Evolutionary conservation across 2,888 invertebrate genomes (phyloP).

Genomic region (Synanthedon vespiformis): DNA sequence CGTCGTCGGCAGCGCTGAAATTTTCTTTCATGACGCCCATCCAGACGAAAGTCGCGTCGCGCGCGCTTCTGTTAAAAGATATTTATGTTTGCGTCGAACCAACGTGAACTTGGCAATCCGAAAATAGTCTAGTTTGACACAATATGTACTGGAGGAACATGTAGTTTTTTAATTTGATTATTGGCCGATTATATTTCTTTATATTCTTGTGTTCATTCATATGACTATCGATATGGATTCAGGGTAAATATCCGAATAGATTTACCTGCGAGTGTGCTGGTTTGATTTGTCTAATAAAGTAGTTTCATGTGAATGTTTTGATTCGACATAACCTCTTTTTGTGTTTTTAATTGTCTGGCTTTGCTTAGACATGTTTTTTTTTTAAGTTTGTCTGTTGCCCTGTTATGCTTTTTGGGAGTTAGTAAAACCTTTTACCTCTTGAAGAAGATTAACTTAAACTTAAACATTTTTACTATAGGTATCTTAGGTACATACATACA

Average conservation of each 20-base stretch:
- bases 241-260: slow-evolving; percentile 47
- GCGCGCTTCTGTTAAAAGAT: slow-evolving; percentile 15
- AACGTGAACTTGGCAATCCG: slow-evolving; percentile 61
- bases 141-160: slow-evolving; percentile 57
- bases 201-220: slow-evolving; percentile 27
- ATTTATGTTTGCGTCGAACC: slow-evolving; percentile 44
- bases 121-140: slow-evolving; percentile 68
- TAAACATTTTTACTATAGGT: no score
- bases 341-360: slow-evolving; percentile 9
- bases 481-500: no score
- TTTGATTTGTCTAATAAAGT: slow-evolving; percentile 15
- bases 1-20: neutral
- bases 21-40: neutral
- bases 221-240: slow-evolving; percentile 54
- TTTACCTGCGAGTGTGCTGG: slow-evolving; percentile 23
- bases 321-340: slow-evolving; percentile 47
- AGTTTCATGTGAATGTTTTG: slow-evolving; percentile 40
- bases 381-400: neutral
- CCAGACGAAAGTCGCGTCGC: neutral
- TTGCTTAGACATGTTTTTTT: neutral
- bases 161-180: slow-evolving; percentile 63
- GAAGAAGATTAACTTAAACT: no score
- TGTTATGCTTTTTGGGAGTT: neutral
- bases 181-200: slow-evolving; percentile 44
- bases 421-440: neutral